Evolutionary conservation across 2,888 invertebrate genomes (phyloP), one percentile per base, ranked within the genome.

Genomic region (Mesoligia furuncula): DNA sequence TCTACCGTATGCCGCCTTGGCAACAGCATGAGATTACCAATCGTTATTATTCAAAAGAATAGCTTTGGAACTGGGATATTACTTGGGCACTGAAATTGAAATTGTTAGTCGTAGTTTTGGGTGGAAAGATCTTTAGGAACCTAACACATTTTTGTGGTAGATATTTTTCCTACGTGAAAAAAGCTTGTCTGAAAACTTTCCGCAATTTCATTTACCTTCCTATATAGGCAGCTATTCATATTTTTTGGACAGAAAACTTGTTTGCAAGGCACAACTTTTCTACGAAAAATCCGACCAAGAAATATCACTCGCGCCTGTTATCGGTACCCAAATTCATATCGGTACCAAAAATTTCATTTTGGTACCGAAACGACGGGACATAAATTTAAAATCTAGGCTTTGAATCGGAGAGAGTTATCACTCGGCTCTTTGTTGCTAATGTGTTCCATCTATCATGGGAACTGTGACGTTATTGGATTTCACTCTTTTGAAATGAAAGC

Each of bases 391-490:
- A 84, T 85, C 84, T 88, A 87, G 85, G 85, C 87, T 83, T 83
- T 81, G 84, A 84, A 80, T 77, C 57, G 74, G 73, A 78, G 73
- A 85, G 90, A 90, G 88, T 88, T 89, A 89, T 90, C 90, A 87
- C 87, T 80, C 73, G 84, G 85, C 85, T 89, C 90, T 89, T 89
- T 91, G 92, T 92, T 91, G 91, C 92, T 94, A 94, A 94, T 94
- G 93, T 92, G 91, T 92, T 93, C 89, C 93, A 94, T 94, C 91
- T 93, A 93, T 94, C 94, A 94, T 92, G 86, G 85, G 86, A 86
- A 81, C 84, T 90, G 66, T 86, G 88, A 89, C 91, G 90, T 92
- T 94, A 94, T 94, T 94, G 94, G 92, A 93, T 93, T 93, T 92
- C 90, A 84, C 89, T 81, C 89, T 64, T 91, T 90, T 88, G 24